Base-by-base conservation (phyloP, 1,140 invertebrate species). In the Eupristina koningsbergeri region DNA sequence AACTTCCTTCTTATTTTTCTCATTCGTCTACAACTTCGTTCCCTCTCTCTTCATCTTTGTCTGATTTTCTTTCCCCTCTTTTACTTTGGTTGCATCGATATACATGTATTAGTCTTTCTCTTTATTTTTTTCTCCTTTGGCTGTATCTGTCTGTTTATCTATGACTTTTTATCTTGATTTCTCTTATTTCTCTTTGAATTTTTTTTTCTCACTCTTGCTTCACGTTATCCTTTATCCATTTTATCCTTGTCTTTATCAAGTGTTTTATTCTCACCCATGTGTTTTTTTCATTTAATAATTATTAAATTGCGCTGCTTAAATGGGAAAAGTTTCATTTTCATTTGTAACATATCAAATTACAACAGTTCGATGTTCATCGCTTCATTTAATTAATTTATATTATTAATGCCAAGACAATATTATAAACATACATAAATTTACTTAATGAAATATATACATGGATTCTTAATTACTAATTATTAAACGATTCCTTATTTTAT, bases 61-160 rank as follows among this genome's bases (percentile, higher is more conserved):
- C 67, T 41, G 36, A 41, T 71, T 71, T 41, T 39, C 39, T 69
- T 17, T 36, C 36, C n/a, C 36, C 41, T 67, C 39, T 71, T 34
- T 80, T 41, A 29, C 36, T 71, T 71, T 71, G 36, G 29, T 29
- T 45, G 45, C 61, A 79, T 41, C 67, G 67, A 71, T 71, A 71
- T 71, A 71, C 67, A 50, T 75, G 78, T 80, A 71, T 71, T 50
- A 53, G 17, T 45, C 45, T 80, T 69, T 80, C 34, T 64, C 39
- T 63, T 77, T 64, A n/a, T 64, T n/a, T 64, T 71, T 71, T 71
- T 39, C 53, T 63, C 58, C 39, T 6, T 22, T 64, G n/a, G 34
- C 58, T 67, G 29, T 79, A 64, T 63, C 76, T 47, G 29, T 64
- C 41, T 80, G 45, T 69, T 80, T 80, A 80, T 80, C 78, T 47